A percentile compares a stretch with the other conserved stretches of the same genome.
Conservation (phyloP, 2,888 invertebrate genomes). For the Hipparchia semele region DNA sequence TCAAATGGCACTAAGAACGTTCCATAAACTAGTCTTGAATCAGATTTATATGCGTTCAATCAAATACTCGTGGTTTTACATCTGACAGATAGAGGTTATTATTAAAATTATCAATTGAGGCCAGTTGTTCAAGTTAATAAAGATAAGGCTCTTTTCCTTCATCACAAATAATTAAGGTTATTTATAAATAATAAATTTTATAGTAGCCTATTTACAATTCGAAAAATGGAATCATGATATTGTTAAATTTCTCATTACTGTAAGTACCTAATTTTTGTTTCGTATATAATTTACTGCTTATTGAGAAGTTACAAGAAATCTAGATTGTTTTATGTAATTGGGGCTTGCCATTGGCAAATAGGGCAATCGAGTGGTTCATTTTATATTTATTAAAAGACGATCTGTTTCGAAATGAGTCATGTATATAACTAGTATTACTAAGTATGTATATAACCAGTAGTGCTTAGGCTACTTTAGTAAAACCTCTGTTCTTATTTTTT, state of each 20-base stretch:
- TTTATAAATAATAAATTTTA: neutral
- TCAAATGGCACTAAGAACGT: neutral
- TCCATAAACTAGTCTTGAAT: neutral
- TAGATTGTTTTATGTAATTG: too few relatives aligned
- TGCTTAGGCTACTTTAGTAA: neutral
- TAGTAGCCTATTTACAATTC: neutral
- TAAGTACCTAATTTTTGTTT: too few relatives aligned
- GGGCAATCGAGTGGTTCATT: too few relatives aligned
- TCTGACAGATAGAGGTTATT: constrained; percentile 35
- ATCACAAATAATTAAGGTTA: neutral
- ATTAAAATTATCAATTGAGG: constrained; percentile 36
- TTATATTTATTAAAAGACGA: too few relatives aligned
- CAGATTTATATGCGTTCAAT: constrained; percentile 19
- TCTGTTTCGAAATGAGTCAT: too few relatives aligned
- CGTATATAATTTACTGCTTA: too few relatives aligned
- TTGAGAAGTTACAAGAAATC: too few relatives aligned
- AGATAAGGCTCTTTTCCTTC: constrained; percentile 20
- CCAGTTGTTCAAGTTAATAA: constrained; percentile 37
- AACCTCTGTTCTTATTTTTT: neutral
- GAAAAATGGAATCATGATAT: neutral
- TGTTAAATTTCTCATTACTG: too few relatives aligned
- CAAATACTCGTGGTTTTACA: constrained; percentile 24
- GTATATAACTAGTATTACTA: too few relatives aligned
- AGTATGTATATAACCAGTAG: too few relatives aligned
- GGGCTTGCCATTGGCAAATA: too few relatives aligned